Evolutionary conservation across 2,797 vertebrate genomes (phyloP).

Genomic region (Helostoma temminkii): DNA sequence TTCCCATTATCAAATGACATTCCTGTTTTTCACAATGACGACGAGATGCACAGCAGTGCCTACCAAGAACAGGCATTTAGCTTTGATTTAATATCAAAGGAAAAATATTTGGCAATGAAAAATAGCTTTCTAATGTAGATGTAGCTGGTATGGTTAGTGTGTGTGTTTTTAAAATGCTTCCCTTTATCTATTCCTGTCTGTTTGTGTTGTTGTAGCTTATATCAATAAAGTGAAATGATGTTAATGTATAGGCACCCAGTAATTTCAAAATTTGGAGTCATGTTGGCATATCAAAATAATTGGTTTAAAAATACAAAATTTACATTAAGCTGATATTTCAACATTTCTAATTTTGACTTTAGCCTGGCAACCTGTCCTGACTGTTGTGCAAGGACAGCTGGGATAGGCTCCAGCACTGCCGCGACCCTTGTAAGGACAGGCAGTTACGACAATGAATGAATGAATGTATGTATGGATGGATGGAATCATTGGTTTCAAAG

Average conservation of each 20-base stretch:
- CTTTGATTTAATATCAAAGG: conserved; percentile 2
- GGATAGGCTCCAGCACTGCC: too few species aligned
- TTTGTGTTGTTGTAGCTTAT: background rate
- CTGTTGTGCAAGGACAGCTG: too few species aligned
- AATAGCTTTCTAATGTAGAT: background rate
- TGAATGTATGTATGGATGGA: too few species aligned
- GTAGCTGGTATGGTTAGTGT: background rate
- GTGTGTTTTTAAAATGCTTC: background rate
- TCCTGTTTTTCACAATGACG: conserved; percentile 37
- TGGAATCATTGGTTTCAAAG: too few species aligned
- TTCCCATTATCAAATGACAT: conserved; percentile 60
- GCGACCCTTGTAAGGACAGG: too few species aligned
- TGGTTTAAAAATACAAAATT: too few species aligned
- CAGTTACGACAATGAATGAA: too few species aligned
- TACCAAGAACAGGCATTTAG: background rate
- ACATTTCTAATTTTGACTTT: too few species aligned
- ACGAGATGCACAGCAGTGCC: conserved; percentile 19
- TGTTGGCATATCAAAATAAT: background rate
- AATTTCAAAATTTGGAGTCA: background rate
- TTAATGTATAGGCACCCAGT: background rate
- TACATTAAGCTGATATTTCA: too few species aligned
- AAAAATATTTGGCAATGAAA: background rate
- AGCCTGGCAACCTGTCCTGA: too few species aligned
- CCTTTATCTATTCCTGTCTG: background rate
- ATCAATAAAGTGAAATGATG: background rate